Evolutionary conservation across 2,888 invertebrate genomes (phyloP), one percentile per base, ranked within the genome.

Genomic region (Apotomis capreana): DNA sequence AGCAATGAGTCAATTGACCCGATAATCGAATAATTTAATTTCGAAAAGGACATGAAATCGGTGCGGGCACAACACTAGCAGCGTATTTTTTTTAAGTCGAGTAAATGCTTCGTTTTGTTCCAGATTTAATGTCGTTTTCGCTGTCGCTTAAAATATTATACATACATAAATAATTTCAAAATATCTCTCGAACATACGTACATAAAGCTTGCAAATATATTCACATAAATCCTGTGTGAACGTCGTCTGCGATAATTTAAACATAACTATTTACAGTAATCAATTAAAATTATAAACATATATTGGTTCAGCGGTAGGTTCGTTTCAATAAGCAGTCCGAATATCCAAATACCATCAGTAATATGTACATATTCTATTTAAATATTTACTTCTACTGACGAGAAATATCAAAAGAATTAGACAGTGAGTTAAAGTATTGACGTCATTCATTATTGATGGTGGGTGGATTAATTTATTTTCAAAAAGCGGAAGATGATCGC

Each of bases 151-250:
- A 82, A 81, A 82, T 82, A 82, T 79, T 81, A 81, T 83, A 85
- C 81, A 85, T 86, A 88, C 79, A 89, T 89, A 89, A 89, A 88
- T 89, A 87, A 86, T 83, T 84, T 83, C 81, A 84, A 82, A 81
- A 83, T 84, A 84, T 84, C 82, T 84, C 88, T 83, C 85, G 86
- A 84, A 81, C 83, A 84, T 87, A 84, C 84, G 81, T 86, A 87
- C 84, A 86, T 88, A 88, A 89, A 89, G 86, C 86, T 88, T 87
- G 84, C 82, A 84, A 81, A 83, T 86, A 85, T 86, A 85, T 85
- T 84, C 81, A 85, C 81, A 77, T 77, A 79, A 74, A 71, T 78
- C 79, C 80, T 80, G 79, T 75, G 78, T 75, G 74, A 74, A 76
- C 78, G 76, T 78, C 75, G 78, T 80, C 86, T 85, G 83, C 83